Base-by-base conservation (phyloP, 2,113 vertebrate species). In the Lepus europaeus region DNA sequence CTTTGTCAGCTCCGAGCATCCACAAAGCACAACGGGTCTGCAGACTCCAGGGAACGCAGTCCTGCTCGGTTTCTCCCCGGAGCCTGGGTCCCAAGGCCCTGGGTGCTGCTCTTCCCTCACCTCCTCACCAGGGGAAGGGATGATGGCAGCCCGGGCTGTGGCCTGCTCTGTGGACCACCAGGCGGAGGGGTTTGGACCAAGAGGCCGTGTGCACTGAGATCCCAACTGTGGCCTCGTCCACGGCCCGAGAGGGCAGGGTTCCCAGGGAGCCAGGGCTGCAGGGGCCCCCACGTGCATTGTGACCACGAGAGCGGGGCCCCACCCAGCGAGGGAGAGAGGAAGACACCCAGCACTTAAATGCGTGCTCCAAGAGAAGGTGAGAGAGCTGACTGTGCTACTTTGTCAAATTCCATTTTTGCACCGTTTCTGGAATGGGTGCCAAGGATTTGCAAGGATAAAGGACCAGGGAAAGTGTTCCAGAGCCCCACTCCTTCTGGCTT, bases 361-460 rank as follows among this genome's bases (percentile, higher is more conserved):
- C 22, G 69, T 25, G 33, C 82, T 94, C 56, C 3, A 36, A 9
- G 53, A 3, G 72, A 94, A 85, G 63, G 91, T 76, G 95, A 85
- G 92, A 63, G 93, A 61, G 66, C 97, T 68, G 96, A 84, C 53
- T 97, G 91, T 76, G 83, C 94, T 92, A 76, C 73, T 95, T 91
- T 68, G 36, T 72, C 88, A 74, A 82, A 73, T 81, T 68, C 87
- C 95, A 49, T 51, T 91, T 94, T 16, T 39, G 56, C 64, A 3
- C 88, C 70, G 6, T n/a, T 95, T 91, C 90, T 77, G 68, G 19
- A 70, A 81, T 36, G 53, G 64, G 33, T n/a, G 79, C 89, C 51
- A 85, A 92, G 49, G n/a, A 29, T 63, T 87, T 63, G 59, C 29
- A 94, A 74, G 77, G 53, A 53, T 6, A 73, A 82, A 82, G 72